phyloP scores from a whole-genome alignment of 2,113 vertebrate genomes.

The Odocoileus virginianus region DNA sequence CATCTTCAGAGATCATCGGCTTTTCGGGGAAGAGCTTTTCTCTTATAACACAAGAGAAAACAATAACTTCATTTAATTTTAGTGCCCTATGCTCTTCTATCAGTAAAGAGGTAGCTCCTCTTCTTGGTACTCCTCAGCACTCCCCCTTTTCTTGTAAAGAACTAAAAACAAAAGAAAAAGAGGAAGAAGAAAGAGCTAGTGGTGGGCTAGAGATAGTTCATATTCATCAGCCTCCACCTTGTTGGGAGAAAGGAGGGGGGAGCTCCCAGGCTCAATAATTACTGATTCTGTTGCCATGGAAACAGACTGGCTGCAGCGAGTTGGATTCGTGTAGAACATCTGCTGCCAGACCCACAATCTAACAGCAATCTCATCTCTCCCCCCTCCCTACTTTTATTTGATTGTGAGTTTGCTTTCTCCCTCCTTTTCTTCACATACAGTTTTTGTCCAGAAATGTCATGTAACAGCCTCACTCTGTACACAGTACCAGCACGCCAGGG shows the following conservation, averaged over 20 bases:
- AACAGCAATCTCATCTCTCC: constrained; percentile 79
- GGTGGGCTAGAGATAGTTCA: constrained; percentile 62
- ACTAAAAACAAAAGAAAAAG: not conserved
- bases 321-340: constrained; percentile 90
- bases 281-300: constrained; percentile 95
- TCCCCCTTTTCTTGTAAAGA: not conserved
- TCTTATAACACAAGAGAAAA: constrained; percentile 46
- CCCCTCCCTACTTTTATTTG: constrained; percentile 66
- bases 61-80: constrained; percentile 7
- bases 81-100: not conserved
- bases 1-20: constrained; percentile 76
- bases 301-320: constrained; percentile 94
- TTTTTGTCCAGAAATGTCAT: constrained; percentile 9
- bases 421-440: constrained; percentile 21
- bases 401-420: constrained; percentile 73
- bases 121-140: not conserved
- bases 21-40: constrained; percentile 74
- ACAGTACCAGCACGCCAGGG: not conserved
- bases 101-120: not conserved
- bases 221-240: constrained; percentile 84
- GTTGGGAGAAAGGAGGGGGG: constrained; percentile 75
- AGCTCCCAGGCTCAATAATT: constrained; percentile 86
- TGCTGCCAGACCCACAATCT: constrained; percentile 86
- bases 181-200: not conserved
- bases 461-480: not conserved